Conservation (phyloP, 2,797 vertebrate species). For the Erpetoichthys calabaricus region DNA sequence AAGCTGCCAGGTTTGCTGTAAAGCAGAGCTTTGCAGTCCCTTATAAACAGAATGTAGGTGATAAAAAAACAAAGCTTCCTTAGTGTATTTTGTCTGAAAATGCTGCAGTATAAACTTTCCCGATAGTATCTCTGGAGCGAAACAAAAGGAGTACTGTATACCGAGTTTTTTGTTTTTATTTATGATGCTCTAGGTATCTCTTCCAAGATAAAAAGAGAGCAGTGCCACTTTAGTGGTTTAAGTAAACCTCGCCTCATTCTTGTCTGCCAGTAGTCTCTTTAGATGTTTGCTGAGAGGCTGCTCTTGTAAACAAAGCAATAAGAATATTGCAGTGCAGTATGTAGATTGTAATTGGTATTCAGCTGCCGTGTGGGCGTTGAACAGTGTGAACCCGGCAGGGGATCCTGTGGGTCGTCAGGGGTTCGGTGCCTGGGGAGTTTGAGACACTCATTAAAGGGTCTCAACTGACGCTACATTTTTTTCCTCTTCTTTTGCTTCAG, state of each 20-base stretch:
- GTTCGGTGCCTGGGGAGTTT: slow-evolving; percentile 17
- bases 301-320: background rate
- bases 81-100: no score
- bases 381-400: slow-evolving; percentile 20
- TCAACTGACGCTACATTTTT: background rate
- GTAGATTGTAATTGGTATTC: slow-evolving; percentile 12
- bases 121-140: no score
- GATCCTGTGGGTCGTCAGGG: background rate
- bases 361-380: slow-evolving; percentile 6
- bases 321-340: background rate
- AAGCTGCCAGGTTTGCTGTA: no score
- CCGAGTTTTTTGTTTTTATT: no score
- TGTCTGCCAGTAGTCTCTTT: background rate
- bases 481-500: background rate
- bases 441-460: background rate
- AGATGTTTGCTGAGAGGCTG: background rate
- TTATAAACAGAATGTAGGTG: no score
- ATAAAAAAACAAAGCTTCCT: no score
- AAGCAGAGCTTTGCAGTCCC: no score
- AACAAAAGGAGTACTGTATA: no score
- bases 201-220: no score
- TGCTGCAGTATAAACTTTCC: no score
- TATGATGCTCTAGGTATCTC: no score
- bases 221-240: no score
- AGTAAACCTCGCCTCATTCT: background rate